These are phyloP conservation scores for Scaptomyza reducta DNA, from an alignment of 2,888 invertebrate species.

Conservation along the genomic window DNA sequence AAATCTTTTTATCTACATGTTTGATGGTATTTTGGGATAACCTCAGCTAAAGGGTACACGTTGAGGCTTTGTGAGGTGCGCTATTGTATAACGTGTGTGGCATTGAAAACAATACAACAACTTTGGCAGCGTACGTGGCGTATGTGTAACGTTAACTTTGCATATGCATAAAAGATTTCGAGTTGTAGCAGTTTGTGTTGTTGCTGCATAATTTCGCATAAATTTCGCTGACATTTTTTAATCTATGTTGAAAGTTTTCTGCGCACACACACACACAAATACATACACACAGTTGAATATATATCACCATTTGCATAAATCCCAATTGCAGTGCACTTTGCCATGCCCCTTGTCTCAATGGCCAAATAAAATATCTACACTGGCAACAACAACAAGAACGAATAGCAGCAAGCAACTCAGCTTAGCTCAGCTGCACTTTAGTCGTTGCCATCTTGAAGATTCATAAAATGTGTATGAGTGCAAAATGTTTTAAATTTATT, in stretches of 20 bases:
- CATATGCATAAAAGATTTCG: conserved; percentile 70
- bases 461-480: conserved; percentile 79
- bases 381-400: conserved; percentile 15
- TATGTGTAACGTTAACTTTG: conserved; percentile 70
- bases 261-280: conserved; percentile 20
- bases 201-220: conserved; percentile 73
- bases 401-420: conserved; percentile 2
- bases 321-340: conserved; percentile 78
- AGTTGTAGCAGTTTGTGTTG: conserved; percentile 30
- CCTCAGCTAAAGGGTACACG: not conserved
- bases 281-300: conserved; percentile 41
- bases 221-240: conserved; percentile 75
- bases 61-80: conserved; percentile 49
- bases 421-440: conserved; percentile 73
- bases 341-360: conserved; percentile 71
- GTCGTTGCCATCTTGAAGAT: conserved; percentile 60
- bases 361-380: conserved; percentile 74
- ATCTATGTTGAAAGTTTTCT: conserved; percentile 72
- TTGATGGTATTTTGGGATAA: not conserved
- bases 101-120: conserved; percentile 65
- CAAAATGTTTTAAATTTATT: conserved; percentile 80
- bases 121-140: conserved; percentile 49
- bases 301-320: conserved; percentile 76
- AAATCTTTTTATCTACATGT: not conserved
- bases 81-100: conserved; percentile 38